Conservation (phyloP, 2,797 vertebrate species). For the Cephalopachus bancanus region DNA sequence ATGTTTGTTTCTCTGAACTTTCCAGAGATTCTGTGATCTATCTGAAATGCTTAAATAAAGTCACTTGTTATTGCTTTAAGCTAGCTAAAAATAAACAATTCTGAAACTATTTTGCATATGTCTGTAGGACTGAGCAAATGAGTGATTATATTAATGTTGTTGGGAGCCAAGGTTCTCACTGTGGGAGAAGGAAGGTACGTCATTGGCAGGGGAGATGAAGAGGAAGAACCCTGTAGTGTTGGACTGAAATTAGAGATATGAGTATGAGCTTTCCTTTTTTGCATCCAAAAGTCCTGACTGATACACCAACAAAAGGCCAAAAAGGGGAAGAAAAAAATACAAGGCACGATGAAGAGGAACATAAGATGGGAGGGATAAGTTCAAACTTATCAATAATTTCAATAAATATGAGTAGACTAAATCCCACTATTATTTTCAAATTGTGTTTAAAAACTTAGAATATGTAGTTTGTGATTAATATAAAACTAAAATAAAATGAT, state of each 20-base stretch:
- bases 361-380: background rate
- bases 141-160: too few species aligned
- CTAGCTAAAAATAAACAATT: background rate
- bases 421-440: conserved; percentile 20
- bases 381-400: background rate
- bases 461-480: conserved; percentile 4
- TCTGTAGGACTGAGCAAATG: too few species aligned
- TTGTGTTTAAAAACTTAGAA: conserved; percentile 19
- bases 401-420: conserved; percentile 37
- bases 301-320: background rate
- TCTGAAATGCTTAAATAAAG: conserved; percentile 16
- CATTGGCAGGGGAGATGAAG: too few species aligned
- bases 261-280: conserved; percentile 1
- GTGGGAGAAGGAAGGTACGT: too few species aligned
- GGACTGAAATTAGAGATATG: too few species aligned
- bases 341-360: conserved; percentile 12
- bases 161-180: too few species aligned
- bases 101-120: too few species aligned
- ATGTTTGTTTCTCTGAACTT: conserved; percentile 23
- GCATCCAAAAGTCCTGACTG: background rate
- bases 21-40: background rate
- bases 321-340: background rate
- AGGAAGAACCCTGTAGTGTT: too few species aligned
- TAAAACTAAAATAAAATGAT: conserved; percentile 32
- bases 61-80: background rate